phyloP scores from a whole-genome alignment of 2,888 invertebrate species.

The Baronia brevicornis region DNA sequence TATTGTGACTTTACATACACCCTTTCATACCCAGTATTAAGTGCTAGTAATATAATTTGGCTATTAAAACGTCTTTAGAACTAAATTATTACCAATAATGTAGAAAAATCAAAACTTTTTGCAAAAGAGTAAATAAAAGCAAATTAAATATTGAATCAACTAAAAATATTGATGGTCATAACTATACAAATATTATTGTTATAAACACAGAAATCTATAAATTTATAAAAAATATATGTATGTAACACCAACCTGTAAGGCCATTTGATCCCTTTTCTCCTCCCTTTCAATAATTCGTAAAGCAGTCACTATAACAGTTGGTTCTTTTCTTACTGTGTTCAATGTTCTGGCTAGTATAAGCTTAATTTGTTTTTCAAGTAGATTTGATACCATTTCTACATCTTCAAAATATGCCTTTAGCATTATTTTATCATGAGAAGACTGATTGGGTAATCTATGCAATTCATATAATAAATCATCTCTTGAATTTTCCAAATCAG shows the following conservation, averaged over 20 bases:
- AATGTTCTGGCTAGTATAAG: constrained; percentile 92
- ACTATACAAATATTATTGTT: too few relatives aligned
- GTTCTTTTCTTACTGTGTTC: constrained; percentile 95
- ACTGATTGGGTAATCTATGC: constrained; percentile 94
- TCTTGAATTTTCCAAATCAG: constrained; percentile 96
- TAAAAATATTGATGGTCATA: too few relatives aligned
- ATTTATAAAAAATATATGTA: constrained; percentile 22
- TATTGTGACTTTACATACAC: too few relatives aligned
- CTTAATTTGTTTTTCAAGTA: constrained; percentile 93
- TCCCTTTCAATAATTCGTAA: constrained; percentile 97
- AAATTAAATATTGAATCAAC: too few relatives aligned
- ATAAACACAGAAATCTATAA: too few relatives aligned
- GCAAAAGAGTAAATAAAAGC: too few relatives aligned
- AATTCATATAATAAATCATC: constrained; percentile 96
- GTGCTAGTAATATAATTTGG: too few relatives aligned
- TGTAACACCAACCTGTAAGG: constrained; percentile 70
- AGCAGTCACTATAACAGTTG: constrained; percentile 96
- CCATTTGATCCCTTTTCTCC: constrained; percentile 94
- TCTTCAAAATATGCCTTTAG: constrained; percentile 97
- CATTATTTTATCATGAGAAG: constrained; percentile 92
- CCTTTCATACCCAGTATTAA: too few relatives aligned
- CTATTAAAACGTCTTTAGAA: too few relatives aligned
- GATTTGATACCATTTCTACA: constrained; percentile 91
- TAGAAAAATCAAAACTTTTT: too few relatives aligned
- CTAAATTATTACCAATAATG: too few relatives aligned